Evolutionary conservation across 1,140 invertebrate genomes (phyloP).

Genomic region (Eurosta solidaginis): DNA sequence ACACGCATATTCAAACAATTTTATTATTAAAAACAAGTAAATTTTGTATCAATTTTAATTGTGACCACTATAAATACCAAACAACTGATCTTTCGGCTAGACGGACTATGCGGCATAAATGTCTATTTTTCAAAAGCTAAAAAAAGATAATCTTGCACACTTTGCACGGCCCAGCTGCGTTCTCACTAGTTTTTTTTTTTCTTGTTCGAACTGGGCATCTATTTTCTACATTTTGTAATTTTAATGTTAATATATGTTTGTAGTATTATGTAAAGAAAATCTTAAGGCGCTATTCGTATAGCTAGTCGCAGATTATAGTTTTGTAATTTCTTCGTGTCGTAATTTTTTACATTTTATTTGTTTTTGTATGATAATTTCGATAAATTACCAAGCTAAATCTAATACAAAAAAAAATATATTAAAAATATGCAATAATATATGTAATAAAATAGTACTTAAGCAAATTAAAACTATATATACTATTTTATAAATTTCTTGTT

Average conservation of each 20-base stretch:
- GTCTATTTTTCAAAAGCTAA: too few species aligned
- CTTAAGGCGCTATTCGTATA: not conserved
- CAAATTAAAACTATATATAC: not conserved
- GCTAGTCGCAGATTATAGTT: not conserved
- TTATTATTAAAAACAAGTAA: too few species aligned
- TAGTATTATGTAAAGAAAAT: not conserved
- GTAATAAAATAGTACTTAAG: not conserved
- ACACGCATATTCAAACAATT: too few species aligned
- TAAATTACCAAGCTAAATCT: not conserved
- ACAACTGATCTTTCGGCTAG: too few species aligned
- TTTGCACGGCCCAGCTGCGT: too few species aligned
- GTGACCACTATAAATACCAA: too few species aligned
- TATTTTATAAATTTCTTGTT: not conserved
- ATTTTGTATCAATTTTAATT: too few species aligned
- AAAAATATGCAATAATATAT: not conserved
- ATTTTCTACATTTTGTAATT: not conserved
- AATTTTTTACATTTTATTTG: not conserved
- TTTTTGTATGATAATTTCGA: not conserved
- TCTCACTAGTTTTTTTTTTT: too few species aligned
- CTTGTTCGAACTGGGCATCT: not conserved
- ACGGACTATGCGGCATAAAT: too few species aligned
- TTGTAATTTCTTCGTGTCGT: too few species aligned
- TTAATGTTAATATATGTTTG: not conserved
- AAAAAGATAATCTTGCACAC: too few species aligned
- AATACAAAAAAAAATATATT: not conserved